phyloP scores from a whole-genome alignment of 1,140 invertebrate species.

The Caenorhabditis elegans region WBcel235 BX284606.5:14533001-14533500 shows the following conservation, averaged over 20 bases:
- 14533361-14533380: not conserved
- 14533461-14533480: not conserved
- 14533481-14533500: not conserved
- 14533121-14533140: not conserved
- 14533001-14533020: too few relatives aligned
- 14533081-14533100: not conserved
- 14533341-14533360: not conserved
- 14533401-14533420: too few relatives aligned
- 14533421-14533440: too few relatives aligned
- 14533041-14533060: not conserved
- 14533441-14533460: not conserved
- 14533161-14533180: not conserved
- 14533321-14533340: not conserved
- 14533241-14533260: not conserved
- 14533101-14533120: not conserved
- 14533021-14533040: too few relatives aligned
- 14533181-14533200: not conserved
- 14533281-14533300: too few relatives aligned
- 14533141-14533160: not conserved
- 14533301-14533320: too few relatives aligned
- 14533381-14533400: not conserved
- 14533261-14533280: too few relatives aligned
- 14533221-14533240: not conserved
- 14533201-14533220: not conserved
- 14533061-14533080: not conserved